These are phyloP conservation scores for Neuroscelio doddi DNA, from an alignment of 2,888 invertebrate species.

Conservation along the genomic window DNA sequence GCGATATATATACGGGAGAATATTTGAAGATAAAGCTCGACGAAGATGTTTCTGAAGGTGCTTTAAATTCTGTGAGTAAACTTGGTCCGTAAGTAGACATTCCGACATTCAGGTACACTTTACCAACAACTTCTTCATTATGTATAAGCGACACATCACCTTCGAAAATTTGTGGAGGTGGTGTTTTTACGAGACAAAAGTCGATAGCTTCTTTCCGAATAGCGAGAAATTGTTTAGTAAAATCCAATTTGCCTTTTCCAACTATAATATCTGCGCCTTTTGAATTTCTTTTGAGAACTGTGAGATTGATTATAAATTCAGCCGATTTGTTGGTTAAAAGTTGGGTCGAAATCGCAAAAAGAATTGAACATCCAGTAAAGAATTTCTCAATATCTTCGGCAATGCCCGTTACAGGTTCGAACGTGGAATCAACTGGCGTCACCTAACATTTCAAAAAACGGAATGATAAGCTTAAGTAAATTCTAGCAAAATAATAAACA, in stretches of 20 bases:
- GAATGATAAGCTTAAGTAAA: too few relatives aligned
- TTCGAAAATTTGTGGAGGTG: constrained; percentile 74
- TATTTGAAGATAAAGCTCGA: constrained; percentile 56
- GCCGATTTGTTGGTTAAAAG: constrained; percentile 73
- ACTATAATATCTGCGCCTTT: constrained; percentile 77
- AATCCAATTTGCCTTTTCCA: constrained; percentile 76
- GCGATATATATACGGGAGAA: too few relatives aligned
- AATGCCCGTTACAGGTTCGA: constrained; percentile 65
- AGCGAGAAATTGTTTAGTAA: constrained; percentile 77
- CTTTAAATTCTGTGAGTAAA: constrained; percentile 77
- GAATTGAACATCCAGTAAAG: constrained; percentile 78
- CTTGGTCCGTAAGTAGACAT: constrained; percentile 79
- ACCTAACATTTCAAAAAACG: too few relatives aligned
- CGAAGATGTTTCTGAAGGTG: constrained; percentile 42
- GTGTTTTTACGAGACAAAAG: constrained; percentile 50
- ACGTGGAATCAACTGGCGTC: constrained; percentile 60
- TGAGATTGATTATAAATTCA: constrained; percentile 74
- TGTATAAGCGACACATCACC: constrained; percentile 75
- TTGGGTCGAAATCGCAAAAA: constrained; percentile 76
- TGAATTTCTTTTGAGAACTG: constrained; percentile 76
- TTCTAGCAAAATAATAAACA: too few relatives aligned
- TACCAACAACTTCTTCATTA: constrained; percentile 73
- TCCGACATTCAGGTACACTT: constrained; percentile 76
- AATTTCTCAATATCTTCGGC: constrained; percentile 66
- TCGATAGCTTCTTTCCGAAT: constrained; percentile 73